phyloP scores from a whole-genome alignment of 2,888 invertebrate genomes.

The Archips xylosteana region DNA sequence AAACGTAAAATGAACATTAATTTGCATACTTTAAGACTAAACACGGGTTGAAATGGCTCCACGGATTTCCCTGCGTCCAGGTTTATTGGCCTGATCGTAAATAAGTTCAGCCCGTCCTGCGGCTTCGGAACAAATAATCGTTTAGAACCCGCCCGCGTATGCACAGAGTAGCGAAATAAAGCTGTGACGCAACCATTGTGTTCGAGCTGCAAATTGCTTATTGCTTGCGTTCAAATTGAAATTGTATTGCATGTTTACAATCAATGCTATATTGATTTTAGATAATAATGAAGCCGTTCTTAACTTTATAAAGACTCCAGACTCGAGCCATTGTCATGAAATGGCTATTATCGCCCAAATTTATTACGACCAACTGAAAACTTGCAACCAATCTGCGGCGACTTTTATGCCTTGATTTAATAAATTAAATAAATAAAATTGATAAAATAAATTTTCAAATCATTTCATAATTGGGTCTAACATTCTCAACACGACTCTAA shows the following conservation, averaged over 20 bases:
- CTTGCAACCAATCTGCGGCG: too few species aligned
- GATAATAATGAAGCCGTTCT: background rate
- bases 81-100: constrained; percentile 59
- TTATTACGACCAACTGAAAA: too few species aligned
- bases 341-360: too few species aligned
- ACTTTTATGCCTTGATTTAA: too few species aligned
- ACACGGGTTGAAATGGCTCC: constrained; percentile 52
- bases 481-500: too few species aligned
- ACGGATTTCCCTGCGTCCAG: constrained; percentile 54
- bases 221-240: constrained; percentile 4
- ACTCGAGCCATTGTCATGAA: too few species aligned
- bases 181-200: background rate
- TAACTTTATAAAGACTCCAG: background rate
- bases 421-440: too few species aligned
- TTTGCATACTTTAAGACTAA: constrained; percentile 43
- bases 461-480: too few species aligned
- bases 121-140: constrained; percentile 59
- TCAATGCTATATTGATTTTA: background rate
- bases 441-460: too few species aligned
- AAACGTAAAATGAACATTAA: background rate
- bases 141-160: constrained; percentile 47
- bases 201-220: background rate
- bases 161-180: constrained; percentile 42
- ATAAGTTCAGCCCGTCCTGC: constrained; percentile 55
- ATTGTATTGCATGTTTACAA: constrained; percentile 6